Percentiles rank a stretch among this genome's conserved stretches.
These are phyloP conservation scores for Phataginus tetradactyla DNA, from an alignment of 2,797 vertebrate genomes.

Conservation along the genomic window DNA sequence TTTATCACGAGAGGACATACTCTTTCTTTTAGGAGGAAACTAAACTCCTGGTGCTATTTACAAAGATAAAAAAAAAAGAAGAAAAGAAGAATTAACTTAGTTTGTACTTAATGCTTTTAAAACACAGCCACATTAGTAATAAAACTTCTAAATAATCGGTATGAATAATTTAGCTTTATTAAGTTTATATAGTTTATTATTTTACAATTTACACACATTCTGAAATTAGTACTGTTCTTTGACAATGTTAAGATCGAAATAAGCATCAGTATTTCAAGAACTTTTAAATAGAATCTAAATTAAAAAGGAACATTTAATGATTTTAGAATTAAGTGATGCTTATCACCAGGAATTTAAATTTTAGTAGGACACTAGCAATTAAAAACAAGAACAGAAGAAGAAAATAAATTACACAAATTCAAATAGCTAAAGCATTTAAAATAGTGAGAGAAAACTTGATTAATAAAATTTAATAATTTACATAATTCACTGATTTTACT, in stretches of 20 bases:
- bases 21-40: slow-evolving; percentile 98
- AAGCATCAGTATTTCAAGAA: slow-evolving; percentile 32
- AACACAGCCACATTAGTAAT: slow-evolving; percentile 12
- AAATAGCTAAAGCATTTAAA: slow-evolving; percentile 45
- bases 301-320: slow-evolving; percentile 5
- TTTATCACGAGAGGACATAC: slow-evolving; percentile 99
- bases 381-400: slow-evolving; percentile 22
- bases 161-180: not conserved
- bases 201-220: not conserved
- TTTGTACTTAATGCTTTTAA: slow-evolving; percentile 34
- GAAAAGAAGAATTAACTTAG: slow-evolving; percentile 55
- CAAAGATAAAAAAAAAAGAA: slow-evolving; percentile 37
- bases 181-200: not conserved
- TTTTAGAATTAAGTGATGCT: not conserved
- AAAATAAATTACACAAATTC: slow-evolving; percentile 9
- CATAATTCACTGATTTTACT: slow-evolving; percentile 45
- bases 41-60: slow-evolving; percentile 98
- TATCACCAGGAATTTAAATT: slow-evolving; percentile 37
- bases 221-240: slow-evolving; percentile 32
- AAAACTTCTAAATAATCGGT: not conserved
- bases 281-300: not conserved
- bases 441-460: not conserved
- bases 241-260: slow-evolving; percentile 11
- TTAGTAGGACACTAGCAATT: not conserved
- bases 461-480: not conserved